These are phyloP conservation scores for Rachycentron canadum DNA, from an alignment of 2,797 vertebrate species.

Conservation along the genomic window DNA sequence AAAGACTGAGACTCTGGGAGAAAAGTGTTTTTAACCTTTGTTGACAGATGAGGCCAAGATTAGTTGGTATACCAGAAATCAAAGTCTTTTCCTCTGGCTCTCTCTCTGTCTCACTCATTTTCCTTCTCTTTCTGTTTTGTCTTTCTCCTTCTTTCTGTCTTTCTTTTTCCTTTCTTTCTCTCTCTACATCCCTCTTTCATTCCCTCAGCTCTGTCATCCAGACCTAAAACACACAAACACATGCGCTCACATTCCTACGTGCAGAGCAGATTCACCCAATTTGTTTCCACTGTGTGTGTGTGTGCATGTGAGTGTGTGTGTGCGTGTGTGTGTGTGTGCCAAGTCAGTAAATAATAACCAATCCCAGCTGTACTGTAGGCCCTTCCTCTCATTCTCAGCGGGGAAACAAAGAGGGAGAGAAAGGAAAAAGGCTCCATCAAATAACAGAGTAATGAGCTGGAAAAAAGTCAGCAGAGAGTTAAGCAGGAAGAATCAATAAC, in stretches of 20 bases:
- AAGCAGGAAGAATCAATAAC: slow-evolving; percentile 50
- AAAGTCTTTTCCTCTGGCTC: slow-evolving; percentile 22
- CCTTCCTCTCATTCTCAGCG: slow-evolving; percentile 63
- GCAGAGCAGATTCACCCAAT: slow-evolving; percentile 86
- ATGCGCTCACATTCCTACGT: slow-evolving; percentile 83
- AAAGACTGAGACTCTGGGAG: slow-evolving; percentile 29
- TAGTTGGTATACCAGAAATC: slow-evolving; percentile 43
- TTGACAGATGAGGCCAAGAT: slow-evolving; percentile 46
- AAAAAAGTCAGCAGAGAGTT: slow-evolving; percentile 56
- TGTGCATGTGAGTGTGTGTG: slow-evolving; percentile 38
- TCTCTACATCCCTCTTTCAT: slow-evolving; percentile 61
- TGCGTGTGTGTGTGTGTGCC: slow-evolving; percentile 64
- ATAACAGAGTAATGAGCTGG: slow-evolving; percentile 65
- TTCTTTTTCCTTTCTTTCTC: slow-evolving; percentile 21
- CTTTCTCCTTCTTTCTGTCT: slow-evolving; percentile 29
- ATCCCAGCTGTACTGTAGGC: slow-evolving; percentile 82
- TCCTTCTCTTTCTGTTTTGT: slow-evolving; percentile 21
- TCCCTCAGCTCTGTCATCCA: slow-evolving; percentile 77
- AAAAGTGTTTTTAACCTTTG: slow-evolving; percentile 49
- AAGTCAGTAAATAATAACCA: slow-evolving; percentile 88
- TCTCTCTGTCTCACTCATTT: neutral
- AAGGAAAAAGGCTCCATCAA: slow-evolving; percentile 57
- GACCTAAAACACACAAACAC: slow-evolving; percentile 80
- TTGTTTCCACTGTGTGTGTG: slow-evolving; percentile 82
- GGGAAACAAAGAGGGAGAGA: slow-evolving; percentile 55